These are phyloP conservation scores for Xenopus laevis DNA, from an alignment of 2,113 vertebrate species.

Conservation along the genomic window DNA sequence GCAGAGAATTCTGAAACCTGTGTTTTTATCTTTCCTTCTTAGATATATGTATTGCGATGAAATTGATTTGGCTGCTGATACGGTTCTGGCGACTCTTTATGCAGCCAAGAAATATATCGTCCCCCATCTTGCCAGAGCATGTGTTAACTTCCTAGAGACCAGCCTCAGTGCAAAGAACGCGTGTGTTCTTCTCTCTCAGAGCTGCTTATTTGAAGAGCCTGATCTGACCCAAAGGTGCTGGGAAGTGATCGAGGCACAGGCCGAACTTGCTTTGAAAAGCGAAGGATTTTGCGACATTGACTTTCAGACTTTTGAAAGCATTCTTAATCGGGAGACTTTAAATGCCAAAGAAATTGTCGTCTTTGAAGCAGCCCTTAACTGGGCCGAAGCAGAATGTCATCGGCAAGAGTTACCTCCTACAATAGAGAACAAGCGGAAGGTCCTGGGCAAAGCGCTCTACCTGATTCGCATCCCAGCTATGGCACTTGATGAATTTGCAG, in stretches of 20 bases:
- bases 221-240: constrained; percentile 96
- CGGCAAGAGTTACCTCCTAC: constrained; percentile 78
- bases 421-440: constrained; percentile 92
- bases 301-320: constrained; percentile 92
- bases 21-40: constrained; percentile 52
- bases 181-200: constrained; percentile 92
- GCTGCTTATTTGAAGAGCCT: constrained; percentile 94
- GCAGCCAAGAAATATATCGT: constrained; percentile 98
- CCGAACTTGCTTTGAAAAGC: constrained; percentile 89
- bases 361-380: constrained; percentile 89
- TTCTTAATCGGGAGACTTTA: constrained; percentile 90
- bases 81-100: constrained; percentile 90
- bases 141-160: constrained; percentile 95
- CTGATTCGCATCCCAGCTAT: constrained; percentile 92
- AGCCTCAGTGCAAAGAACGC: constrained; percentile 95
- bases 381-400: constrained; percentile 94
- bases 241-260: constrained; percentile 97
- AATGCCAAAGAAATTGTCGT: constrained; percentile 97
- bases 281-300: constrained; percentile 98
- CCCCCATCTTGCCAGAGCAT: constrained; percentile 92
- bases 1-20: not conserved
- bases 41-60: constrained; percentile 98
- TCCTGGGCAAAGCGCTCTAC: constrained; percentile 88
- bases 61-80: constrained; percentile 93
- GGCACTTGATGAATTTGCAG: constrained; percentile 93